Base-by-base conservation (phyloP, 2,888 invertebrate genomes). In the Drosophila demipolita region DNA sequence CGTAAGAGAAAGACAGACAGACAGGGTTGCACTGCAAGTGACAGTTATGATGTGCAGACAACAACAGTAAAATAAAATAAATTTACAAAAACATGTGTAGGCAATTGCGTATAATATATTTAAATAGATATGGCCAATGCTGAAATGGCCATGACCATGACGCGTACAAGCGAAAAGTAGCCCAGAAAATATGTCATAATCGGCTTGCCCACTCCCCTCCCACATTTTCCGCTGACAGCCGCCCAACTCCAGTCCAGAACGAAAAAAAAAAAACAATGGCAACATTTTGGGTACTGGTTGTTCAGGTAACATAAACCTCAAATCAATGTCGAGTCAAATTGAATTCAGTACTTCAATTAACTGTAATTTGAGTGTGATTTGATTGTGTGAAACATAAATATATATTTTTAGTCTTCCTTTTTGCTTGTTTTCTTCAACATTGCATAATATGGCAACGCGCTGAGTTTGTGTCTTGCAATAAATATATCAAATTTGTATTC, bases 361-460 rank as follows among this genome's bases (percentile, higher is more conserved):
- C 6, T 67, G 78, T 66, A 80, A 78, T 62, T 48, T 64, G 74
- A 83, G 77, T 32, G n/a, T 63, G 60, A 82, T 81, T 81, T 67
- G 54, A 57, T 50, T 70, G 68, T 67, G 52, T 40, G 52, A 48
- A 58, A 42, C 35, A 42, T 23, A 35, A 15, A 42, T 45, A 11
- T 48, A 23, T 48, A 75, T 70, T 75, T 68, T 58, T 20, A 9
- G 54, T 50, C 36, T 9, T 54, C 32, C 17, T n/a, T 36, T 45
- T 49, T 60, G 57, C 17, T 35, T 40, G 15, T 42, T 20, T 42
- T 20, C 48, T 50, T 48, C 0, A 45, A 2, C 36, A 70, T 80
- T 66, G 54, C 64, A 63, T 49, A 73, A 86, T 70, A 55, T n/a
- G n/a, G n/a, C n/a, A 54, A 53, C 35, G 57, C 26, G 17, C 15